Evolutionary conservation across 2,113 vertebrate species (phyloP), one percentile per base, ranked within the genome.

Genomic region (Pelecanus crispus): DNA sequence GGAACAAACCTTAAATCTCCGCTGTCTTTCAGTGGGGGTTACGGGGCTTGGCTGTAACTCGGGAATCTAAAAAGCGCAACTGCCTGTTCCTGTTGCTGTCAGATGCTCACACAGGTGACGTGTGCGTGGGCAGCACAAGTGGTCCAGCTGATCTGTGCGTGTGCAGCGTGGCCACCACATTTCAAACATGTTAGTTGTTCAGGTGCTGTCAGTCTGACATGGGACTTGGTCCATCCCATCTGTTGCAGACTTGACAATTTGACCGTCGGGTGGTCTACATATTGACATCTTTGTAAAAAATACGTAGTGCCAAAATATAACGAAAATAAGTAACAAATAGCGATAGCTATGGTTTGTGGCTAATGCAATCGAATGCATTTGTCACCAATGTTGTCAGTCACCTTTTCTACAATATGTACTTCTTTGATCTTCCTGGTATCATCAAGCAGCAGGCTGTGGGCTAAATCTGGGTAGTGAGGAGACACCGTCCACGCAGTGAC

Each of bases 81-180:
- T 6, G 32, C 22, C 3, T 8, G 0, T 12, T 31, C 12, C 21
- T 0, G 2, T 12, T 38, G 24, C 63, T 2, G 5, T 5, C 40
- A 18, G 45, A 6, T 6, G 13, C 66, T 53, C 34, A 4, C 22
- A 9, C 13, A 5, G 17, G 28, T 31, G 61, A 9, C 18, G 5
- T 17, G 38, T 13, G 25, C 6, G 7, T 7, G 38, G 31, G 56
- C 31, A 10, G 1, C 10, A 4, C 7, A 2, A 5, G 47, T 1
- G 65, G 7, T 44, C 5, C n/a, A 3, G 38, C n/a, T 17, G 58
- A 7, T 28, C 26, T 20, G 13, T 17, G 56, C 1, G 0, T 6
- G 21, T 1, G 12, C 49, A 49, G 32, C 49, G 3, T 0, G 0
- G 58, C 44, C 63, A 12, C 16, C 0, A 0, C 6, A 0, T 3